Percentiles rank a stretch among this genome's conserved stretches.
Evolutionary conservation across 2,113 vertebrate genomes (phyloP).

Genomic region (Elaphurus davidianus): DNA sequence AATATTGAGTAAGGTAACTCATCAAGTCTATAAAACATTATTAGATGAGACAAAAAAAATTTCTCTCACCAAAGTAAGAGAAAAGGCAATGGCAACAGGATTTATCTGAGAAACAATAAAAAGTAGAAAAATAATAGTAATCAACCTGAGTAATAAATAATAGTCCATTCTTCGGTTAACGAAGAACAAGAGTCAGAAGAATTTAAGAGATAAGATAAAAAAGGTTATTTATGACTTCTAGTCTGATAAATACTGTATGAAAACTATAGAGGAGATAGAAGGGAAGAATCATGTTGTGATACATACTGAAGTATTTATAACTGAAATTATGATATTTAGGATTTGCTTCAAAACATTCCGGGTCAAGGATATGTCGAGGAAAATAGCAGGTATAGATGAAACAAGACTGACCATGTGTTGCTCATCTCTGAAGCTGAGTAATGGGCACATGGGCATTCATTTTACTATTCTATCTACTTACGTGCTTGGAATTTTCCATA

Average conservation of each 20-base stretch:
- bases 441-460: neutral
- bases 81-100: neutral
- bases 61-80: neutral
- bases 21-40: neutral
- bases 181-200: neutral
- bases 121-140: neutral
- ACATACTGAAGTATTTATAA: neutral
- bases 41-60: neutral
- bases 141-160: neutral
- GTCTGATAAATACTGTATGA: neutral
- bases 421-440: neutral
- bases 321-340: neutral
- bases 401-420: neutral
- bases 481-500: neutral
- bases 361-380: neutral
- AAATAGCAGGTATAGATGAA: neutral
- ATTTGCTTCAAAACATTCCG: neutral
- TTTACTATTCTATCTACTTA: neutral
- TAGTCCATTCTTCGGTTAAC: neutral
- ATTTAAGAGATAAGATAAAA: neutral
- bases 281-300: neutral
- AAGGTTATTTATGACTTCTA: neutral
- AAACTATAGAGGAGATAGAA: neutral
- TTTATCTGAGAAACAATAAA: neutral
- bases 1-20: neutral